phyloP scores from a whole-genome alignment of 2,113 vertebrate species.

The Alosa alosa region DNA sequence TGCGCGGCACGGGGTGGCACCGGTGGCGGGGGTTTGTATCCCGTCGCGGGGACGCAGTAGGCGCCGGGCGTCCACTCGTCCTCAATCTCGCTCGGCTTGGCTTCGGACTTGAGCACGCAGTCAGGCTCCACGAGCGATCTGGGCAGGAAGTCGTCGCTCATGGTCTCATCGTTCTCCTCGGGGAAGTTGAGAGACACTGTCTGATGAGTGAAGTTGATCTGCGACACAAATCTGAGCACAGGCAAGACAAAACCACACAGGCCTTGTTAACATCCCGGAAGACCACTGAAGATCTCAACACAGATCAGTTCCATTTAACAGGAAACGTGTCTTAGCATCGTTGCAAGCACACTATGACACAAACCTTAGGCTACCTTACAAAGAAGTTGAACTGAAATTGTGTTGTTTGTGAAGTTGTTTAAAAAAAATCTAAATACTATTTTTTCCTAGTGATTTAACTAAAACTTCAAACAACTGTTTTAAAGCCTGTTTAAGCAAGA shows the following conservation, averaged over 20 bases:
- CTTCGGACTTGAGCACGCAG: background rate
- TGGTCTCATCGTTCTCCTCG: constrained; percentile 51
- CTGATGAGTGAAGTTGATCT: constrained; percentile 27
- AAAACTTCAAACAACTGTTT: background rate
- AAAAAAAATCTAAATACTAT: background rate
- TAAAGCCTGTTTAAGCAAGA: background rate
- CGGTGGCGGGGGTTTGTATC: background rate
- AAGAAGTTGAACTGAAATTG: background rate
- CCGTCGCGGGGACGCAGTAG: background rate
- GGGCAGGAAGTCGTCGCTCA: constrained; percentile 32
- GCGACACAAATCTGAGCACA: background rate
- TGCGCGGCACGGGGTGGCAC: background rate
- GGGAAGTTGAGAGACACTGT: constrained; percentile 36
- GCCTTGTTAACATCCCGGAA: background rate
- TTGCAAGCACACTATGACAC: no score
- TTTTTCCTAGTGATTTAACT: background rate
- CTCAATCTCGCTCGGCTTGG: background rate
- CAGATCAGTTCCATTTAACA: background rate
- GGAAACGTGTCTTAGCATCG: background rate
- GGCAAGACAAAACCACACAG: background rate
- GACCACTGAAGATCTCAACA: background rate
- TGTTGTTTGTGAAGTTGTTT: no score
- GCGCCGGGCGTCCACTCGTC: background rate
- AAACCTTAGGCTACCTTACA: background rate
- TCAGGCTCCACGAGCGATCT: background rate